A percentile compares a stretch with the other conserved stretches of the same genome.
phyloP scores from a whole-genome alignment of 2,113 vertebrate species.

The Colossoma macropomum region DNA sequence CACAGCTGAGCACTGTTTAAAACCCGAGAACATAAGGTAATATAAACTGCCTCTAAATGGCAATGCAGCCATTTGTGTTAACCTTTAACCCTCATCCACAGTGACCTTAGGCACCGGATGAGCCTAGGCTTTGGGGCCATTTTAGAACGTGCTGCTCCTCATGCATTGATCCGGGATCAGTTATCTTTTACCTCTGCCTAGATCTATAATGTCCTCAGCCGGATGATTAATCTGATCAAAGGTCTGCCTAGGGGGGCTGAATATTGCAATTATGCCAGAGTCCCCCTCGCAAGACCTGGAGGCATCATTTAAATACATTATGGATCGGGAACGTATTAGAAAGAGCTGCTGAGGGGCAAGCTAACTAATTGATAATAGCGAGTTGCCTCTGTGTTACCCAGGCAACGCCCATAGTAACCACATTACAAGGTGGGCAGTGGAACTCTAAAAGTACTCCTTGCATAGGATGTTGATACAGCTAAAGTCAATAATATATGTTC shows the following conservation, averaged over 20 bases:
- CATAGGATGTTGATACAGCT: neutral
- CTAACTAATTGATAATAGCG: slow-evolving; percentile 29
- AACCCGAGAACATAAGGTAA: neutral
- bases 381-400: slow-evolving; percentile 7
- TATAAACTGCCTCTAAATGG: neutral
- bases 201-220: slow-evolving; percentile 6
- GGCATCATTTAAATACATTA: slow-evolving; percentile 41
- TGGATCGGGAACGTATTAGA: slow-evolving; percentile 25
- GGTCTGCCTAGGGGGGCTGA: neutral
- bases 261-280: neutral
- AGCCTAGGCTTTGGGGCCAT: neutral
- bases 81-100: slow-evolving; percentile 4
- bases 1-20: neutral
- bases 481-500: neutral
- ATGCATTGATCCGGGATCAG: neutral
- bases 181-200: neutral
- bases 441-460: neutral
- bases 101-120: neutral
- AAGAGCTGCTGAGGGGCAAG: neutral
- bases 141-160: neutral
- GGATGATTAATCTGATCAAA: slow-evolving; percentile 17
- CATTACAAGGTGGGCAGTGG: slow-evolving; percentile 6
- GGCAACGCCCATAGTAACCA: neutral
- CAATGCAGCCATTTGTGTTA: neutral
- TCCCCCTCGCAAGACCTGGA: neutral